A percentile compares a stretch with the other conserved stretches of the same genome.
Evolutionary conservation across 2,888 invertebrate species (phyloP).

Genomic region (Drosophila ustulata): DNA sequence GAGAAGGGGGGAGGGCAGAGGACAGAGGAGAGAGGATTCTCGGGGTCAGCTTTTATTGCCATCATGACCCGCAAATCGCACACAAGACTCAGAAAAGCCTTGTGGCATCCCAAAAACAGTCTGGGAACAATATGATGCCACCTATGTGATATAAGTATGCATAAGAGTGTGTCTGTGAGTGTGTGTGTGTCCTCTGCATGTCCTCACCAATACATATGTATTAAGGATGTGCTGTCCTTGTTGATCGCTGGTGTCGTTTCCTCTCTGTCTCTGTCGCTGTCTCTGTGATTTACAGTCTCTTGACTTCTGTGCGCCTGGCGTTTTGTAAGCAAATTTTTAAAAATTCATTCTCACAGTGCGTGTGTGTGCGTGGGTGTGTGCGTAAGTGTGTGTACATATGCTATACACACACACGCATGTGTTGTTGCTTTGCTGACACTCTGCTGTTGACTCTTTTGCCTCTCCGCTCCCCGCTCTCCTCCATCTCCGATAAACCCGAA

Average conservation of each 20-base stretch:
- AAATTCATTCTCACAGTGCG: constrained; percentile 42
- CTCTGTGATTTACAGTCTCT: constrained; percentile 11
- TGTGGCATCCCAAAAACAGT: constrained; percentile 43
- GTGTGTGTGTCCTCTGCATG: constrained; percentile 10
- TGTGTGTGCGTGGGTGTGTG: background rate
- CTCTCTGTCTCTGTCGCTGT: background rate
- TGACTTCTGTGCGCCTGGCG: constrained; percentile 73
- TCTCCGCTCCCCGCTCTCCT: background rate
- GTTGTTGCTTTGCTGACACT: constrained; percentile 44
- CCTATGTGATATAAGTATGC: constrained; percentile 24
- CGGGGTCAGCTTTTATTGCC: constrained; percentile 62
- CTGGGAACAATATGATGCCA: constrained; percentile 24
- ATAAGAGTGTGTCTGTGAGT: constrained; percentile 8
- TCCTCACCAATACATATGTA: background rate
- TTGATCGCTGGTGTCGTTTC: constrained; percentile 38
- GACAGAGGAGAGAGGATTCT: background rate
- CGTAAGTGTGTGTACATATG: background rate
- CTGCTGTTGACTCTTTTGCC: constrained; percentile 30
- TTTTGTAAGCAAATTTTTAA: constrained; percentile 78
- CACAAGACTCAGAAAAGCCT: constrained; percentile 65
- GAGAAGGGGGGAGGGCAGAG: background rate
- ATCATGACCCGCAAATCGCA: constrained; percentile 69
- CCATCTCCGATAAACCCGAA: constrained; percentile 9
- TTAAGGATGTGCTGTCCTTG: constrained; percentile 40
- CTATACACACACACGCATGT: constrained; percentile 1